Conservation (phyloP, 1,140 invertebrate genomes). For the Polyergus mexicanus region DNA sequence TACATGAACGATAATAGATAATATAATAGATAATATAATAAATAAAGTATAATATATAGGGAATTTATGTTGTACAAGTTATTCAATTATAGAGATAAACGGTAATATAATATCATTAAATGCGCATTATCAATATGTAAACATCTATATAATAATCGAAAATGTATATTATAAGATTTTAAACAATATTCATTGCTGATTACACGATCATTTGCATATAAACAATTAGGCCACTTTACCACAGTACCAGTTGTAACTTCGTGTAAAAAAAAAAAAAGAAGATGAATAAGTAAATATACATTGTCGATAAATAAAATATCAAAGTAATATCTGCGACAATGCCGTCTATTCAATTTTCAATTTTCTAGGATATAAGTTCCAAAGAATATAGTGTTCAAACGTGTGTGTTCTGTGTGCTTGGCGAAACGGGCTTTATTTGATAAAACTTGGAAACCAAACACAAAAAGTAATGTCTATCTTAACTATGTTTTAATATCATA, state of each 20-base stretch:
- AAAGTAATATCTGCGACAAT: constrained; percentile 44
- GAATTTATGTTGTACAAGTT: constrained; percentile 48
- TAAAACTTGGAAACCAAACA: constrained; percentile 49
- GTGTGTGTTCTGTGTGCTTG: constrained; percentile 55
- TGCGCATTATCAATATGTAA: constrained; percentile 36
- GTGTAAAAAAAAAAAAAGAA: constrained; percentile 41
- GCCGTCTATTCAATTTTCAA: constrained; percentile 63
- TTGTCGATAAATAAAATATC: constrained; percentile 41
- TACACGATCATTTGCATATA: background rate
- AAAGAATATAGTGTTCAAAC: constrained; percentile 73
- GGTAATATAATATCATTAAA: constrained; percentile 43
- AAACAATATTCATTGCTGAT: constrained; percentile 21
- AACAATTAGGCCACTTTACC: constrained; percentile 8
- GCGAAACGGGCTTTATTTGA: constrained; percentile 6
- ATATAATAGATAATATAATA: too few species aligned
- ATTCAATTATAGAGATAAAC: constrained; percentile 41
- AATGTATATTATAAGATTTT: constrained; percentile 34
- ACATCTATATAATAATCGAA: constrained; percentile 37
- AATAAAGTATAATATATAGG: constrained; percentile 22
- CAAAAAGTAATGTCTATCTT: constrained; percentile 37
- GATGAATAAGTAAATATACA: constrained; percentile 34
- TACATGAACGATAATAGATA: constrained; percentile 43
- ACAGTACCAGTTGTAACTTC: constrained; percentile 18
- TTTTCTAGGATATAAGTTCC: constrained; percentile 66
- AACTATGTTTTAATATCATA: constrained; percentile 56